These are phyloP conservation scores for Pseudolycoriella hygida DNA, from an alignment of 2,888 invertebrate species.

Conservation along the genomic window DNA sequence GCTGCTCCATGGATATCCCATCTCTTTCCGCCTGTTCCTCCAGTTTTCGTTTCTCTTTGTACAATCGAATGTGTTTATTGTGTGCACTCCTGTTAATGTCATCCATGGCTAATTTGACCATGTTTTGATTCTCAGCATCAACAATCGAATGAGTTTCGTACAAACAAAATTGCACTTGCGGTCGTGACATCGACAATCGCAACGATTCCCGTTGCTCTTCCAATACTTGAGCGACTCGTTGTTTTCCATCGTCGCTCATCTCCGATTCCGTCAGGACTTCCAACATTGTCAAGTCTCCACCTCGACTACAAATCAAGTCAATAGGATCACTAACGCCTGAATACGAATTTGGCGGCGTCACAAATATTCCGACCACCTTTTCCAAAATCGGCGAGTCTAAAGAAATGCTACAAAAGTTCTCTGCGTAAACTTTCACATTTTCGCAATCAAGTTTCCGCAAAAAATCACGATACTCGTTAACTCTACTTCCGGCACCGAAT, in stretches of 20 bases:
- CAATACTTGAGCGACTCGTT: conserved; percentile 44
- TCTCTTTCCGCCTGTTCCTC: conserved; percentile 18
- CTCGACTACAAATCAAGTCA: conserved; percentile 61
- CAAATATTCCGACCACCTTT: conserved; percentile 44
- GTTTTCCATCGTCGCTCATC: conserved; percentile 40
- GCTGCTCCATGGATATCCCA: conserved; percentile 5
- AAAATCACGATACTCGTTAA: conserved; percentile 44
- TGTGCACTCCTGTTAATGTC: conserved; percentile 53
- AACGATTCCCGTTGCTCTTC: conserved; percentile 61
- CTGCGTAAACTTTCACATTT: conserved; percentile 33
- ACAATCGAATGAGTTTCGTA: conserved; percentile 70
- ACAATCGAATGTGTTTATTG: conserved; percentile 40
- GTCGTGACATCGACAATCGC: conserved; percentile 55
- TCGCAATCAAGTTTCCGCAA: conserved; percentile 48
- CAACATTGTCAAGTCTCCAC: conserved; percentile 58
- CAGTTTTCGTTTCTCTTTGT: conserved; percentile 20
- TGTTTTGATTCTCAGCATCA: conserved; percentile 54
- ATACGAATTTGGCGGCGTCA: conserved; percentile 66
- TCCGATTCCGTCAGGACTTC: conserved; percentile 55
- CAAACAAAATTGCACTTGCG: conserved; percentile 63
- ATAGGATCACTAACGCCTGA: conserved; percentile 64
- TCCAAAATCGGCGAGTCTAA: conserved; percentile 35
- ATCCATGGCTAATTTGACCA: conserved; percentile 47
- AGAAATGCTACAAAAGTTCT: conserved; percentile 32
- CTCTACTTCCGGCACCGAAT: conserved; percentile 35